phyloP scores from a whole-genome alignment of 1,140 invertebrate species.

The Penaeus japonicus region DNA sequence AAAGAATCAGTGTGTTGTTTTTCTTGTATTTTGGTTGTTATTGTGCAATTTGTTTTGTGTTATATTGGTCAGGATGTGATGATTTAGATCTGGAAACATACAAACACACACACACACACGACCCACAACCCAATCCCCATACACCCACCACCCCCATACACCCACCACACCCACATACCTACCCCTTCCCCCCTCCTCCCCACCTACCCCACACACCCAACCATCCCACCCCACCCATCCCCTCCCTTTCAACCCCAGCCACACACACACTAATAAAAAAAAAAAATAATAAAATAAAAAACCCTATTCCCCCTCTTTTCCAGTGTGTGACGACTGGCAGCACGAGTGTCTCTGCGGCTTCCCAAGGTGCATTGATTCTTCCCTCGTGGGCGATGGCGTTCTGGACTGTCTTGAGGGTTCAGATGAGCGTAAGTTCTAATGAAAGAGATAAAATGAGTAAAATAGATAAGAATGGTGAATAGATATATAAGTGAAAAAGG shows the following conservation, averaged over 20 bases:
- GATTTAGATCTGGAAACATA: too few species aligned
- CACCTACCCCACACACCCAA: too few species aligned
- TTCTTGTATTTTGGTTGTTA: too few species aligned
- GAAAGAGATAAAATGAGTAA: not conserved
- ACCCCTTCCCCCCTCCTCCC: not conserved
- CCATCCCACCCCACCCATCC: not conserved
- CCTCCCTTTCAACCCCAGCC: not conserved
- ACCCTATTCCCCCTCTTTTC: not conserved
- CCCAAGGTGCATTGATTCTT: conserved; percentile 61
- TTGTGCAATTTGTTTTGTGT: too few species aligned
- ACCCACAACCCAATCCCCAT: not conserved
- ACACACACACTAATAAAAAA: too few species aligned
- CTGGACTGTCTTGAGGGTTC: conserved; percentile 63
- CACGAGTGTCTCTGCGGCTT: conserved; percentile 62
- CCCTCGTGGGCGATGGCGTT: conserved; percentile 61
- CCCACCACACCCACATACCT: not conserved
- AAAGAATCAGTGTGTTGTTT: too few species aligned
- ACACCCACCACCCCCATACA: not conserved
- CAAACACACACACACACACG: not conserved
- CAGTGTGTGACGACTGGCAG: conserved; percentile 59
- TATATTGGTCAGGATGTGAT: too few species aligned
- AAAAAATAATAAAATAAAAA: too few species aligned
- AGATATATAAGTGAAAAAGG: too few species aligned
- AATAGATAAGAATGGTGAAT: too few species aligned
- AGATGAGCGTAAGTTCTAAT: conserved; percentile 60